phyloP scores from a whole-genome alignment of 2,888 invertebrate species.

The Choreutis nemorana region DNA sequence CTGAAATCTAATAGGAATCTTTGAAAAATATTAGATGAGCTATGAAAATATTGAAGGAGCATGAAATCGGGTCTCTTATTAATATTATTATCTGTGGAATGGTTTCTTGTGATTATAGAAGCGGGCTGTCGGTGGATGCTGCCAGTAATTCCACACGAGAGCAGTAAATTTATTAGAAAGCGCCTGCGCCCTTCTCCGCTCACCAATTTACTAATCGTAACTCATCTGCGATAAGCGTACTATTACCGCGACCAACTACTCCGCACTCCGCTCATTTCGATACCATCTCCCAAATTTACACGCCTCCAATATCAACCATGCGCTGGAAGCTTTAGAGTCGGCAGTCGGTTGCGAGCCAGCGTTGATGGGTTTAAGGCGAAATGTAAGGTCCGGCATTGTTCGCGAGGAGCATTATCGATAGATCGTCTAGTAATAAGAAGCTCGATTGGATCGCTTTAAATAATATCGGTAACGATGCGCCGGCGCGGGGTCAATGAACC shows the following conservation, averaged over 20 bases:
- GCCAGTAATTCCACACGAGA: conserved; percentile 25
- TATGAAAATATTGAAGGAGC: no score
- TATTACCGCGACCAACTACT: conserved; percentile 23
- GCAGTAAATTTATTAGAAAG: conserved; percentile 44
- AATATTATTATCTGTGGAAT: no score
- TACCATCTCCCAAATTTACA: no score
- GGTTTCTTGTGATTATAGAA: no score
- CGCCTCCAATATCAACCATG: no score
- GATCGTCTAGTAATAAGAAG: conserved; percentile 27
- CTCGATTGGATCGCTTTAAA: conserved; percentile 28
- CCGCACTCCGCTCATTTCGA: no score
- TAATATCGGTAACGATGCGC: conserved; percentile 21
- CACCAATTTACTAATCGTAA: conserved; percentile 56
- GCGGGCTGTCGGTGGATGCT: conserved; percentile 15
- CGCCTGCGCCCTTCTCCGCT: conserved; percentile 40
- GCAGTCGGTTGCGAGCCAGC: conserved; percentile 1
- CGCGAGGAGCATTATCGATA: conserved; percentile 15
- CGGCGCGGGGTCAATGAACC: conserved; percentile 13
- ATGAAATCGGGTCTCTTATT: no score
- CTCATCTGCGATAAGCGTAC: conserved; percentile 45
- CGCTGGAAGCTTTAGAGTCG: conserved; percentile 5
- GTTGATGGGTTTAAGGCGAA: no score
- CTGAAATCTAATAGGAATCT: conserved; percentile 4
- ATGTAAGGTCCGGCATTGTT: no score
- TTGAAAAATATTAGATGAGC: no score